Percentiles rank a stretch among this genome's conserved stretches.
Evolutionary conservation across 2,797 vertebrate species (phyloP).

Genomic region (Chelidonichthys spinosus): DNA sequence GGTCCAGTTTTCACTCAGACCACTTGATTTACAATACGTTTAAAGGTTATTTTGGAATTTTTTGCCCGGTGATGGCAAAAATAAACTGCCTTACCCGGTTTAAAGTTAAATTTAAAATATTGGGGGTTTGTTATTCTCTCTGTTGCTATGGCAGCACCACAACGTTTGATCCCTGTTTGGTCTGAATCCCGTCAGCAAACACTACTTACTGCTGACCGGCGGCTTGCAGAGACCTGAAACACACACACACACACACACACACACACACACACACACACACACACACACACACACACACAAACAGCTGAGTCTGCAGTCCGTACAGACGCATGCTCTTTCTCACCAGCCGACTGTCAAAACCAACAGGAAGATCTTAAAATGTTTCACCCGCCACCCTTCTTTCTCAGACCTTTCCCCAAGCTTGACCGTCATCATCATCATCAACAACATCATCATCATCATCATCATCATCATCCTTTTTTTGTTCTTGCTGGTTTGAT

Average conservation of each 20-base stretch:
- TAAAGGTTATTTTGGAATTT: background rate
- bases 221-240: slow-evolving; percentile 53
- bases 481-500: slow-evolving; percentile 43
- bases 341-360: slow-evolving; percentile 58
- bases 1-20: background rate
- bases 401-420: slow-evolving; percentile 6
- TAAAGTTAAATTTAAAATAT: background rate
- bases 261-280: slow-evolving; percentile 16
- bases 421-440: slow-evolving; percentile 19
- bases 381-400: slow-evolving; percentile 12
- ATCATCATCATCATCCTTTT: background rate
- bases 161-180: slow-evolving; percentile 52
- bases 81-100: background rate
- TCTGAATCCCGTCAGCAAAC: slow-evolving; percentile 53
- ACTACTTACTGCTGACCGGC: slow-evolving; percentile 21
- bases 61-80: background rate
- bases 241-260: slow-evolving; percentile 15
- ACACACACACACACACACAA: slow-evolving; percentile 26
- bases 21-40: background rate
- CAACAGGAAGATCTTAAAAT: slow-evolving; percentile 51
- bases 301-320: slow-evolving; percentile 49
- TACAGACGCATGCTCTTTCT: slow-evolving; percentile 36
- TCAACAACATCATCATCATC: background rate
- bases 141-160: slow-evolving; percentile 52
- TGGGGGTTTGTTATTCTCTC: slow-evolving; percentile 17